Percentiles rank a stretch among this genome's conserved stretches.
Conservation (phyloP, 1,140 invertebrate species). For the Uloborus diversus region DNA sequence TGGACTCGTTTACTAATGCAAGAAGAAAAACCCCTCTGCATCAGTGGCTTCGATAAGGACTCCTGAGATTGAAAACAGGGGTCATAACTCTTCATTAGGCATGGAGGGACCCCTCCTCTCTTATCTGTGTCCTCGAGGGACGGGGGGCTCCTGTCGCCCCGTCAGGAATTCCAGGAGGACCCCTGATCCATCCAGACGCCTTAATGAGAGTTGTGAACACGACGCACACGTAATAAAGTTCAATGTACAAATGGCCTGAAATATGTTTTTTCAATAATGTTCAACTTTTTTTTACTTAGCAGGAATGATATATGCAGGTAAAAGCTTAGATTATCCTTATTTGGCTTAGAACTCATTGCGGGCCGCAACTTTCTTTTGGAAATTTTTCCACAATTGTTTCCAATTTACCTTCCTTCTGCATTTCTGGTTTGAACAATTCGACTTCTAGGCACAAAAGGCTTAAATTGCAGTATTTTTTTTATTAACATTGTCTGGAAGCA, state of each 20-base stretch:
- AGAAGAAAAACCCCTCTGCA: neutral
- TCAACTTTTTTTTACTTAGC: neutral
- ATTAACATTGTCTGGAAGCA: too few relatives aligned
- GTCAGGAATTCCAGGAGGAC: conserved; percentile 2
- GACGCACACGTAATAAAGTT: neutral
- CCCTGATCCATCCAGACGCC: neutral
- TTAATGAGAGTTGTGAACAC: neutral
- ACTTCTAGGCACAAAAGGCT: too few relatives aligned
- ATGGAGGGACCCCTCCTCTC: neutral
- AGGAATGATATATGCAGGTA: neutral
- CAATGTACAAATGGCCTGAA: neutral
- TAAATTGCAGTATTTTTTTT: too few relatives aligned
- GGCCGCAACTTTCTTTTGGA: too few relatives aligned
- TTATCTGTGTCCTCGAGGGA: neutral
- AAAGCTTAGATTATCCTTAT: too few relatives aligned
- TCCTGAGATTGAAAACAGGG: conserved; percentile 14
- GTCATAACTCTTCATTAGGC: conserved; percentile 31
- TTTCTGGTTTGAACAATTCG: too few relatives aligned
- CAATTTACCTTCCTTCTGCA: too few relatives aligned
- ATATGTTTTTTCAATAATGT: neutral
- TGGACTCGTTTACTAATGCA: neutral
- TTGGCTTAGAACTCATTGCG: too few relatives aligned
- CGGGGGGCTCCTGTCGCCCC: neutral
- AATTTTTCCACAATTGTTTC: too few relatives aligned
- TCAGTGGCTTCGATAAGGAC: conserved; percentile 7